These are phyloP conservation scores for Eupithecia exiguata DNA, from an alignment of 2,888 invertebrate genomes.

Conservation along the genomic window DNA sequence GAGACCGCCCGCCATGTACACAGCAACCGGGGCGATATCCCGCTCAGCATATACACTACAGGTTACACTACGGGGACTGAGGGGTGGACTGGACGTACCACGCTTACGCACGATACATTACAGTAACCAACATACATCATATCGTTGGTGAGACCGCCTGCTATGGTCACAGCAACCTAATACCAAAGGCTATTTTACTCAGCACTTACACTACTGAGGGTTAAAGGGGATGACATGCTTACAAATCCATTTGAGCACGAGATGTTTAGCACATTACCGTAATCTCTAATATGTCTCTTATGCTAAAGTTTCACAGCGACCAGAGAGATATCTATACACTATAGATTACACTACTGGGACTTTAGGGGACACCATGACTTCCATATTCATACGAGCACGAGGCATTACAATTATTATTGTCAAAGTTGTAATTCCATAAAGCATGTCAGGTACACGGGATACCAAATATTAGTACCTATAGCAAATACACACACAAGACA, in stretches of 20 bases:
- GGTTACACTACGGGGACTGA: constrained; percentile 56
- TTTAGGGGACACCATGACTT: too few relatives aligned
- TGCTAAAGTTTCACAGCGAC: not conserved
- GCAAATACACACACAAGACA: too few relatives aligned
- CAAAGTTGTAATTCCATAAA: too few relatives aligned
- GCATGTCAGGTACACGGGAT: too few relatives aligned
- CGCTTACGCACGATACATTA: not conserved
- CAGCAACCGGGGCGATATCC: constrained; percentile 78
- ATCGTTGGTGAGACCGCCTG: constrained; percentile 73
- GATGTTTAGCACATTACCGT: not conserved
- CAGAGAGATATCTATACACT: not conserved
- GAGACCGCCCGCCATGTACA: constrained; percentile 69
- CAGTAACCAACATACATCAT: not conserved
- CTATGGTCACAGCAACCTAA: constrained; percentile 70
- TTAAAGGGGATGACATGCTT: not conserved
- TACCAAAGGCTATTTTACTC: constrained; percentile 74
- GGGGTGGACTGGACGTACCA: not conserved
- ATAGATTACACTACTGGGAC: not conserved
- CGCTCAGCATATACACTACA: constrained; percentile 68
- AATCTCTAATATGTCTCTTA: not conserved
- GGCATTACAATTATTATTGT: not conserved
- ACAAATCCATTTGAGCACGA: not conserved
- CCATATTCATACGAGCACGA: not conserved
- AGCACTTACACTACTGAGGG: constrained; percentile 55
- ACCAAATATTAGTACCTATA: too few relatives aligned